These are phyloP conservation scores for Heliconius melpomene DNA, from an alignment of 1,140 invertebrate genomes.

Conservation along the genomic window DNA sequence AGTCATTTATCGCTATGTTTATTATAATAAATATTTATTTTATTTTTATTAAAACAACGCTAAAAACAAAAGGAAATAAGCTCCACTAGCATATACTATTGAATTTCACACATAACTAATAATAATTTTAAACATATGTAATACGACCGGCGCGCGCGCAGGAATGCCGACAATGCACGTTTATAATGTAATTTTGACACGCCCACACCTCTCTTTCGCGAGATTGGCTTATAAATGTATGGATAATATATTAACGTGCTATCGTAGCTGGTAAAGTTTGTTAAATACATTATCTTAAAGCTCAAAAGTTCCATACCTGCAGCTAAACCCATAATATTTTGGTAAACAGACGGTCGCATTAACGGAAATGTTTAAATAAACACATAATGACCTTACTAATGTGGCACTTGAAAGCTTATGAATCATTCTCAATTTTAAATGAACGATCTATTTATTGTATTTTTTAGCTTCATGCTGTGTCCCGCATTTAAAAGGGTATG, in stretches of 20 bases:
- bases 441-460: not conserved
- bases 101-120: not conserved
- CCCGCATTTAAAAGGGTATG: not conserved
- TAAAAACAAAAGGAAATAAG: not conserved
- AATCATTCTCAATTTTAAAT: not conserved
- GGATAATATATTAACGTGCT: not conserved
- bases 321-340: not conserved
- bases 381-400: conserved; percentile 11
- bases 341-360: not conserved
- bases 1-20: too few species aligned
- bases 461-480: not conserved
- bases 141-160: not conserved
- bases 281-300: not conserved
- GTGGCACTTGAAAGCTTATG: conserved; percentile 1
- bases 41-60: too few species aligned
- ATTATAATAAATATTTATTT: too few species aligned
- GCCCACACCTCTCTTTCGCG: not conserved
- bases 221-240: conserved; percentile 9
- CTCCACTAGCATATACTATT: not conserved
- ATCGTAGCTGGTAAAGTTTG: too few species aligned
- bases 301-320: not conserved
- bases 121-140: not conserved
- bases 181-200: conserved; percentile 9
- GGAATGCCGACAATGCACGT: conserved; percentile 8
- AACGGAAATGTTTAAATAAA: conserved; percentile 12